A percentile compares a stretch with the other conserved stretches of the same genome.
phyloP scores from a whole-genome alignment of 2,888 invertebrate species.

The Cryptocheilus praepositus region DNA sequence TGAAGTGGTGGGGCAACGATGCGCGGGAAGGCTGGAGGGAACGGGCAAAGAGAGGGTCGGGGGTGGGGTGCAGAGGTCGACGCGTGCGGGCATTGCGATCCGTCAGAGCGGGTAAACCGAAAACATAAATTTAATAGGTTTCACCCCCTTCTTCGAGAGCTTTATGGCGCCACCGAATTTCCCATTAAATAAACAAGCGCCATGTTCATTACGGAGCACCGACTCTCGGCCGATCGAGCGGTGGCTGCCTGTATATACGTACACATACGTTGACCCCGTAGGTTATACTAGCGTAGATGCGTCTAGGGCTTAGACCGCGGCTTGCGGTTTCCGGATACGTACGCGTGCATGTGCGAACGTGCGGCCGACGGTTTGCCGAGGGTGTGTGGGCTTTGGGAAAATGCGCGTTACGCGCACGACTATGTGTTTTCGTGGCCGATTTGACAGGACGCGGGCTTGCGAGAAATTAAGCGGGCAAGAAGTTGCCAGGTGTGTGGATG shows the following conservation, averaged over 20 bases:
- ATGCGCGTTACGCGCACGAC: too few relatives aligned
- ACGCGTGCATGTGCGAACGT: too few relatives aligned
- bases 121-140: constrained; percentile 74
- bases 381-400: too few relatives aligned
- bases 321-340: constrained; percentile 46
- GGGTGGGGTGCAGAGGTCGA: constrained; percentile 53
- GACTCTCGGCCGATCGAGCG: constrained; percentile 51
- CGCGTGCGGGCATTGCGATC: constrained; percentile 72
- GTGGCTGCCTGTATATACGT: constrained; percentile 33
- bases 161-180: constrained; percentile 75
- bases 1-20: constrained; percentile 6
- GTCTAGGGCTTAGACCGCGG: constrained; percentile 69
- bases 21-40: constrained; percentile 8
- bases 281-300: constrained; percentile 56
- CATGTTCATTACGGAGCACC: constrained; percentile 70
- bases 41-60: constrained; percentile 14
- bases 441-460: too few relatives aligned
- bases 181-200: constrained; percentile 75
- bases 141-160: constrained; percentile 69
- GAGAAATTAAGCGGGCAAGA: too few relatives aligned
- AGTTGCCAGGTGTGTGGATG: too few relatives aligned
- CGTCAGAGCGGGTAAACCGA: constrained; percentile 75
- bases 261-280: constrained; percentile 51
- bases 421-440: too few relatives aligned
- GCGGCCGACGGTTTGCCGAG: too few relatives aligned